A percentile compares a stretch with the other conserved stretches of the same genome.
phyloP scores from a whole-genome alignment of 1,140 invertebrate genomes.

The Trypoxylus dichotomus region DNA sequence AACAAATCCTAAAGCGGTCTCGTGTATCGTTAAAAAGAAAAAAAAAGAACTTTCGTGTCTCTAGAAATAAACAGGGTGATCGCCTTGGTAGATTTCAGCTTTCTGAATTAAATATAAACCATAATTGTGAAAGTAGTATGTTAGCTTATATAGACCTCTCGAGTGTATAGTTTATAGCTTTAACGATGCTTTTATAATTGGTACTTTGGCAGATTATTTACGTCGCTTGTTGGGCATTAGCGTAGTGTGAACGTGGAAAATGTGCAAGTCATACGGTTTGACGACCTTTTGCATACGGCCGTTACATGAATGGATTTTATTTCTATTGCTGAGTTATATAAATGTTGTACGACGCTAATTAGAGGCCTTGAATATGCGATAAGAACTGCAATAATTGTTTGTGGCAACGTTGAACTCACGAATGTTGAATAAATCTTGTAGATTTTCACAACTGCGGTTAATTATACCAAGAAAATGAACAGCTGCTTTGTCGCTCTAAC shows the following conservation, averaged over 20 bases:
- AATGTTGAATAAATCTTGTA: background rate
- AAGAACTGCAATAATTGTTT: background rate
- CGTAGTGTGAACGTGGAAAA: background rate
- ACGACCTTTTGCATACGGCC: too few species aligned
- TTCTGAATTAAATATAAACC: background rate
- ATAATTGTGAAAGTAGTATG: background rate
- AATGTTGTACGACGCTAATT: background rate
- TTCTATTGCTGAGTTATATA: background rate
- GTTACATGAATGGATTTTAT: background rate
- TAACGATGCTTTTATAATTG: constrained; percentile 2
- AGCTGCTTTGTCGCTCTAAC: too few species aligned
- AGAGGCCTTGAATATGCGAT: background rate
- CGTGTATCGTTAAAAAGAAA: background rate
- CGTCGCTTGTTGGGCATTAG: background rate
- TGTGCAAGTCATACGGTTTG: background rate
- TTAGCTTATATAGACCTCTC: background rate
- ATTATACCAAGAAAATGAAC: too few species aligned
- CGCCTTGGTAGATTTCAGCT: background rate
- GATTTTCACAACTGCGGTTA: background rate
- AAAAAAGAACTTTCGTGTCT: background rate
- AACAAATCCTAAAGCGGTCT: background rate
- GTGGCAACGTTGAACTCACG: background rate
- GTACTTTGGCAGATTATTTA: background rate
- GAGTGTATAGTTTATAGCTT: background rate
- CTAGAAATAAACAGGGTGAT: background rate